A percentile compares a stretch with the other conserved stretches of the same genome.
phyloP scores from a whole-genome alignment of 2,888 invertebrate species.

The Bhutanitis thaidina region DNA sequence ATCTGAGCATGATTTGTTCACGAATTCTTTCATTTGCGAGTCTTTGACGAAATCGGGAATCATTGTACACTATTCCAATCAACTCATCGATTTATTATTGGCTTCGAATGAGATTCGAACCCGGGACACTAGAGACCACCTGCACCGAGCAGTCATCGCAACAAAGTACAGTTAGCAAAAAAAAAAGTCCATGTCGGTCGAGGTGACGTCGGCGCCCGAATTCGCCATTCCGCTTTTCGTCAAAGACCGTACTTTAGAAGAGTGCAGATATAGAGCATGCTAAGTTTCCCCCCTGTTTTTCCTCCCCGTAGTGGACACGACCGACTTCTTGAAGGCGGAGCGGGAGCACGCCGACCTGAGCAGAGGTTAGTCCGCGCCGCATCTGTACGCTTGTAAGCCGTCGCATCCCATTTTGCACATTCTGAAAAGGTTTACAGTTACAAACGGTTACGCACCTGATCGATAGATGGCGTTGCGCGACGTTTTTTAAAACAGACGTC shows the following conservation, averaged over 20 bases:
- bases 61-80: too few species aligned
- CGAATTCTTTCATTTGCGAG: neutral
- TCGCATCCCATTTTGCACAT: neutral
- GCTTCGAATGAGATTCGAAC: too few species aligned
- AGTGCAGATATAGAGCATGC: conserved; percentile 14
- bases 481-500: too few species aligned
- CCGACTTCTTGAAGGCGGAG: conserved; percentile 69
- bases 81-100: too few species aligned
- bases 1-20: neutral
- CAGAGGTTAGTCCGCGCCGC: conserved; percentile 50
- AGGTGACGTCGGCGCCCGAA: too few species aligned
- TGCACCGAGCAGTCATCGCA: too few species aligned
- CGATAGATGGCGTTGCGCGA: neutral
- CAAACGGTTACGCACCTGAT: neutral
- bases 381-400: neutral
- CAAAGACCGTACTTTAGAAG: neutral
- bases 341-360: conserved; percentile 63
- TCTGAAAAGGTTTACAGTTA: neutral
- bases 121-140: too few species aligned
- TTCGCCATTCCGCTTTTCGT: conserved; percentile 6
- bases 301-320: conserved; percentile 52
- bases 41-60: neutral
- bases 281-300: conserved; percentile 3
- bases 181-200: too few species aligned
- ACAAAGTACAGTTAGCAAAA: too few species aligned